Evolutionary conservation across 2,113 vertebrate species (phyloP), one percentile per base, ranked within the genome.

Genomic region (Mobula birostris): DNA sequence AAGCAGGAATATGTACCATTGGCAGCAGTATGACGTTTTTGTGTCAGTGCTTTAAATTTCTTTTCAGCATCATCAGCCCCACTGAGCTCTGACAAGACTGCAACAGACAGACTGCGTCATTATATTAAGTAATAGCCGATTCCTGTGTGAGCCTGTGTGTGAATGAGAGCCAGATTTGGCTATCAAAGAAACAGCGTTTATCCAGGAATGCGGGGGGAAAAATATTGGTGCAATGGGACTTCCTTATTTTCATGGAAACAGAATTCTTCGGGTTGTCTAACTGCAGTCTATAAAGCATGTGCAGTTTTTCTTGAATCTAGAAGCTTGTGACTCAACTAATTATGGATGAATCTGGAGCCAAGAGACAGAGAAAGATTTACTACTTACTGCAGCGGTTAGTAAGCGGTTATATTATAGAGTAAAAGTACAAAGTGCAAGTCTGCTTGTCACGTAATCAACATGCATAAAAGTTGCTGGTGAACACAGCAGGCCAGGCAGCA

Each of bases 331-430:
- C 36, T 48, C 61, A 27, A 88, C 58, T 63, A 29, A 94, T 94
- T 95, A 97, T 97, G 96, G 96, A 97, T 94, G 96, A 95, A 94
- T 95, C 95, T 90, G 83, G 95, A 66, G 96, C 96, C 94, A 95
- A 96, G 95, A 94, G 95, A 83, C 95, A 96, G 93, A 96, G 96
- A 32, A 96, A 96, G 95, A 96, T 95, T 61, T 97, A 97, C 24
- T 95, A 97, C 95, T 96, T 97, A 96, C 96, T 97, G 95, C 96
- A 96, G 90, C 97, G 97, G 96, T 97, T 96, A 96, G 97, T 83
- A 40, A 32, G 21, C 14, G 12, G 8, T 72, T 8, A 19, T 66
- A 8, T 32, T 24, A 8, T 27, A 19, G 15, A 72, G 21, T 48
- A 40, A 48, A 72, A 92, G 72, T 70, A 32, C 72, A 17, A 92